A percentile compares a stretch with the other conserved stretches of the same genome.
Evolutionary conservation across 2,113 vertebrate genomes (phyloP).

Genomic region (Lophotis ruficrista): DNA sequence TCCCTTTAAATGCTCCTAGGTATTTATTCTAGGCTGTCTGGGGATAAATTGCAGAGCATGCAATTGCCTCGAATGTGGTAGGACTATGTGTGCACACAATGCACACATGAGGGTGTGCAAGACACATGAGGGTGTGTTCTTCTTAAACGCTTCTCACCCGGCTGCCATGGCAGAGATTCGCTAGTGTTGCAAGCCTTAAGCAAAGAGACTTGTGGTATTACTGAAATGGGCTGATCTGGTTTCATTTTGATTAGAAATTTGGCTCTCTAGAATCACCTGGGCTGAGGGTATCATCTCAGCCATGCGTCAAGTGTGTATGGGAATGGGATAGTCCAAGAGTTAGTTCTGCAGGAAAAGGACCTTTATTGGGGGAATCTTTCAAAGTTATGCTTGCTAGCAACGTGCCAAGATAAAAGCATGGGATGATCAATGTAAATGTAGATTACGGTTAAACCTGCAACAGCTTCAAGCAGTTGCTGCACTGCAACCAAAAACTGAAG

Average conservation of each 20-base stretch:
- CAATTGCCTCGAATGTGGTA: not conserved
- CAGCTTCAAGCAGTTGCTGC: not conserved
- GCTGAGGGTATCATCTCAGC: not conserved
- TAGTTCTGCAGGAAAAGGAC: not conserved
- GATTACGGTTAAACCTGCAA: not conserved
- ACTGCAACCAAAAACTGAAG: not conserved
- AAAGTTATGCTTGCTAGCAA: not conserved
- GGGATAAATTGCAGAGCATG: not conserved
- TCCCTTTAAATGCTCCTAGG: not conserved
- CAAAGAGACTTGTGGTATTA: not conserved
- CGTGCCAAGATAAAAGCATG: not conserved
- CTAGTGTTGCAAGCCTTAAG: not conserved
- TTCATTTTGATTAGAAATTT: not conserved
- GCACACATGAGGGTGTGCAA: too few relatives aligned
- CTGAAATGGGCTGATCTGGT: not conserved
- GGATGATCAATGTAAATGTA: not conserved
- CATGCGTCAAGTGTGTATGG: not conserved
- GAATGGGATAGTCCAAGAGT: not conserved
- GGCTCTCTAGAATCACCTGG: not conserved
- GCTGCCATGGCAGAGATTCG: not conserved
- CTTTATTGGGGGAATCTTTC: not conserved
- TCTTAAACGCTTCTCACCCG: not conserved
- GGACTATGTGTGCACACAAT: accelerated
- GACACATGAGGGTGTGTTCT: not conserved
- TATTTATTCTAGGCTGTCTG: not conserved